These are phyloP conservation scores for Pomatorhinus ruficollis DNA, from an alignment of 2,113 vertebrate species.

Conservation along the genomic window DNA sequence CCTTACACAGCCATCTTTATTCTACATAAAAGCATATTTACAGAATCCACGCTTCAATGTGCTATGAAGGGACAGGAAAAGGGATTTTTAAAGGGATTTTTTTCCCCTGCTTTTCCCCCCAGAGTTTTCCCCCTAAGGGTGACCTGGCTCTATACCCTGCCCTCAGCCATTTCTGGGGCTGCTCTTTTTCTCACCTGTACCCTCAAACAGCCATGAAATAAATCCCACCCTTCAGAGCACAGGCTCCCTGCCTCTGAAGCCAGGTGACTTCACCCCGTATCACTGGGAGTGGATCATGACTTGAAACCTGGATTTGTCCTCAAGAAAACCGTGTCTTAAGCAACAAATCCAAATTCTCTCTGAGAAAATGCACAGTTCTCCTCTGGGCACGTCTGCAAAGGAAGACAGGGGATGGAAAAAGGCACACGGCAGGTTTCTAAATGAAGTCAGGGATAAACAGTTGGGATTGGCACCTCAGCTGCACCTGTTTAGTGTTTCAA, in stretches of 20 bases:
- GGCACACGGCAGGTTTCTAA: neutral
- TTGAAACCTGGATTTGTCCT: neutral
- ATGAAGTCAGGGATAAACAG: neutral
- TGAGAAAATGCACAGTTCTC: rapidly evolving
- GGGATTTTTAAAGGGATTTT: neutral
- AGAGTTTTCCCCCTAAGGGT: neutral
- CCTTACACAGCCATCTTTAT: constrained; percentile 13
- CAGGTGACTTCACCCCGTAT: neutral
- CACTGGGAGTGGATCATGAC: neutral
- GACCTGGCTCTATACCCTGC: neutral
- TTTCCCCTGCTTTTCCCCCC: rapidly evolving
- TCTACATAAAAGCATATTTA: constrained; percentile 40
- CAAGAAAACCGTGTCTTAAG: neutral
- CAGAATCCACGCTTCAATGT: neutral
- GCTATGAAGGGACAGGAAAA: neutral
- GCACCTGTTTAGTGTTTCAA: rapidly evolving
- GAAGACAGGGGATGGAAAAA: neutral
- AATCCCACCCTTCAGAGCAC: neutral
- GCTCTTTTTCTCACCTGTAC: neutral
- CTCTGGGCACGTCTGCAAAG: neutral
- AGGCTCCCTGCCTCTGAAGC: neutral
- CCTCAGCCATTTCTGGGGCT: neutral
- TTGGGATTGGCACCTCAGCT: neutral
- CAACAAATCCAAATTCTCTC: neutral
- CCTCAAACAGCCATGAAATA: neutral